phyloP scores from a whole-genome alignment of 2,797 vertebrate species.

The Gymnothorax javanicus region DNA sequence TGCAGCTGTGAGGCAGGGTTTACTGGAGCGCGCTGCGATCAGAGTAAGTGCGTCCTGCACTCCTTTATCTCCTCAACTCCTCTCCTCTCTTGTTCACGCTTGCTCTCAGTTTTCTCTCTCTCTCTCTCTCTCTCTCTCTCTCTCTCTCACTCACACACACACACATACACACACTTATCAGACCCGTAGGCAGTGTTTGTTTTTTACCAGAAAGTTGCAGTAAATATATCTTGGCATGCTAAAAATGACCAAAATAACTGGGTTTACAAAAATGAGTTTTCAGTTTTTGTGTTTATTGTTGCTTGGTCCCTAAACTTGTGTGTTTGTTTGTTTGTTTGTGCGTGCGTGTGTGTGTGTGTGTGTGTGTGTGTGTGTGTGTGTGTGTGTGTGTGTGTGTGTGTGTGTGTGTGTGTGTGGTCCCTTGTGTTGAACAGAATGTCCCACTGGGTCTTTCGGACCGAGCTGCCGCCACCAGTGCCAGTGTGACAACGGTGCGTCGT shows the following conservation, averaged over 20 bases:
- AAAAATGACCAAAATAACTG: neutral
- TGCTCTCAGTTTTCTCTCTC: no score
- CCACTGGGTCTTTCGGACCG: slow-evolving; percentile 70
- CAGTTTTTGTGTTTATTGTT: neutral
- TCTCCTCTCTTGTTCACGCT: neutral
- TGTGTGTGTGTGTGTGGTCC: neutral
- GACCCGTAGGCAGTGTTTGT: neutral
- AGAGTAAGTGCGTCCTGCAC: slow-evolving; percentile 63
- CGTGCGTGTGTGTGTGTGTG: no score
- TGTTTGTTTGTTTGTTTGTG: no score
- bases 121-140: no score
- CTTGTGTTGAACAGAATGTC: slow-evolving; percentile 66
- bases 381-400: no score
- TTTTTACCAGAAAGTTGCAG: neutral
- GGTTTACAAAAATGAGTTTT: neutral
- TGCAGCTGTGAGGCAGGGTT: slow-evolving; percentile 77
- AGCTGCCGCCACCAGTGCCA: slow-evolving; percentile 71
- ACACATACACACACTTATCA: no score
- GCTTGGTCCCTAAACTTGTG: no score
- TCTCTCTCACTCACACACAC: no score
- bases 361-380: no score
- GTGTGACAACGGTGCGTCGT: slow-evolving; percentile 75
- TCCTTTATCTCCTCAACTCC: neutral
- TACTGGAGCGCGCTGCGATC: slow-evolving; percentile 64
- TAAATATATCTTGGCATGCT: neutral